phyloP scores from a whole-genome alignment of 2,113 vertebrate species.

The Xiphias gladius region DNA sequence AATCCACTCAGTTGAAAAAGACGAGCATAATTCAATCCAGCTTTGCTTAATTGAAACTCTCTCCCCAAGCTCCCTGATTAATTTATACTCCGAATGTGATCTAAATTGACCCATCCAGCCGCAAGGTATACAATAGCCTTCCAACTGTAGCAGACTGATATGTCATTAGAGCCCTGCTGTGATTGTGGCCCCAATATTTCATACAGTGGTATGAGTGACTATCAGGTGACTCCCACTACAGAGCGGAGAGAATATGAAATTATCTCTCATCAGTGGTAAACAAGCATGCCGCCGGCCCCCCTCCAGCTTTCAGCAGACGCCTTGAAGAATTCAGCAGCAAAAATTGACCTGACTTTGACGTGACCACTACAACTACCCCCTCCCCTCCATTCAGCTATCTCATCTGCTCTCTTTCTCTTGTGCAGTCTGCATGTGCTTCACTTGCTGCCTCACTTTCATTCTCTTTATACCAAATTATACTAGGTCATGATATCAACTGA shows the following conservation, averaged over 20 bases:
- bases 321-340: constrained; percentile 60
- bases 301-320: constrained; percentile 83
- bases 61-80: constrained; percentile 80
- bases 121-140: constrained; percentile 74
- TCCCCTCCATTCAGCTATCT: neutral
- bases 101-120: constrained; percentile 84
- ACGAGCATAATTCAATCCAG: constrained; percentile 75
- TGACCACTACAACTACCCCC: neutral
- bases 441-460: constrained; percentile 8
- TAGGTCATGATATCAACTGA: constrained; percentile 5
- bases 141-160: constrained; percentile 65
- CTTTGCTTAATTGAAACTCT: constrained; percentile 81
- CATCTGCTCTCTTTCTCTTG: neutral
- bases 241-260: constrained; percentile 83
- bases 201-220: constrained; percentile 85
- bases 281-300: constrained; percentile 77
- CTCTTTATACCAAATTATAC: constrained; percentile 13
- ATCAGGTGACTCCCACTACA: constrained; percentile 73
- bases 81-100: constrained; percentile 77
- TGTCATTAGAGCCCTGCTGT: constrained; percentile 90
- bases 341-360: constrained; percentile 58
- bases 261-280: constrained; percentile 86
- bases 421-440: constrained; percentile 9
- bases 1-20: constrained; percentile 43
- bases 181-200: constrained; percentile 92